These are phyloP conservation scores for Oligia strigilis DNA, from an alignment of 2,888 invertebrate species.

Conservation along the genomic window DNA sequence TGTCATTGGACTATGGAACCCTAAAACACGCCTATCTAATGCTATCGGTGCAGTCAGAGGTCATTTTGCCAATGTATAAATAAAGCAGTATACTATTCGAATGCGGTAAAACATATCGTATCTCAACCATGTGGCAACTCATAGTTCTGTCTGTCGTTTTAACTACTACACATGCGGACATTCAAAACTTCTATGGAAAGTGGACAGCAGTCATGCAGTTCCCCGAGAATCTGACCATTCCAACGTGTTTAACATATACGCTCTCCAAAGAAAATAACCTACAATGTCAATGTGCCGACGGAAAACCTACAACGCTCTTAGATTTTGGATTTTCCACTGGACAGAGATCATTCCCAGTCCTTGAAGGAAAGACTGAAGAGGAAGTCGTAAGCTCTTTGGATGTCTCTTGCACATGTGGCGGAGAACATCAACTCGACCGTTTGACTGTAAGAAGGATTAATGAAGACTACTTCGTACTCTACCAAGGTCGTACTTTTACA, in stretches of 20 bases:
- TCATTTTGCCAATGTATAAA: slow-evolving; percentile 13
- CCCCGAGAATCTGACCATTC: rapidly evolving
- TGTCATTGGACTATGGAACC: not conserved
- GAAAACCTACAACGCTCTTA: not conserved
- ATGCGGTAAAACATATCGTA: not conserved
- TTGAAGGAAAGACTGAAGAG: not conserved
- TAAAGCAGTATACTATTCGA: not conserved
- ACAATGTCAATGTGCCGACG: slow-evolving; percentile 14
- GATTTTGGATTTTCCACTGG: not conserved
- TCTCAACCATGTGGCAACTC: slow-evolving; percentile 5
- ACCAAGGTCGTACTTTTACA: not conserved
- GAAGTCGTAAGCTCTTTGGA: not conserved
- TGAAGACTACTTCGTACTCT: slow-evolving; percentile 15
- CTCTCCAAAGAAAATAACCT: not conserved
- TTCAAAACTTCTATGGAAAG: slow-evolving; percentile 5
- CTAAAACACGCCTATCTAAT: not conserved
- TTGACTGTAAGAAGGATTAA: slow-evolving; percentile 2
- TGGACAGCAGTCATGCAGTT: slow-evolving; percentile 11
- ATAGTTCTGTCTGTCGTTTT: slow-evolving; percentile 14
- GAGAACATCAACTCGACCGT: rapidly evolving
- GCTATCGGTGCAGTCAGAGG: slow-evolving; percentile 7
- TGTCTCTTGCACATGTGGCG: slow-evolving; percentile 3
- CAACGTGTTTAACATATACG: not conserved
- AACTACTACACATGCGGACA: not conserved
- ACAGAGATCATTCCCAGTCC: not conserved